phyloP scores from a whole-genome alignment of 2,888 invertebrate species.

The Leptinotarsa haldemani region DNA sequence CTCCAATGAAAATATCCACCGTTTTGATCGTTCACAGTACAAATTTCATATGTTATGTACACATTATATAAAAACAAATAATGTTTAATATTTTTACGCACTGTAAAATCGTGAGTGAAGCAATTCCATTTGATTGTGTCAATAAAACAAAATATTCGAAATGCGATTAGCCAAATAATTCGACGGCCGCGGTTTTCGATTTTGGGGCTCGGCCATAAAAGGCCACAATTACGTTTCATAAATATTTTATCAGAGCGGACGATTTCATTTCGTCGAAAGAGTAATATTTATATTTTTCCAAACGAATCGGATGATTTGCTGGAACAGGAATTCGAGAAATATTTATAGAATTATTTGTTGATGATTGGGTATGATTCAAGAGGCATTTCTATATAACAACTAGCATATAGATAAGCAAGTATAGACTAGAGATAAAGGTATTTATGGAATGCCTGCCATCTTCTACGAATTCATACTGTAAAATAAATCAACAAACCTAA shows the following conservation, averaged over 20 bases:
- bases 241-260: conserved; percentile 23
- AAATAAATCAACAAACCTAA: too few species aligned
- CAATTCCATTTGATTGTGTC: not conserved
- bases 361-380: not conserved
- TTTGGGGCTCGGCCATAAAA: conserved; percentile 19
- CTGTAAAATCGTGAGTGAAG: not conserved
- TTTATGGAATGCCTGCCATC: too few species aligned
- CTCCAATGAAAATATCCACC: too few species aligned
- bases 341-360: not conserved
- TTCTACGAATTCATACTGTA: too few species aligned
- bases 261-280: conserved; percentile 1
- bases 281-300: not conserved
- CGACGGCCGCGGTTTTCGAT: conserved; percentile 21
- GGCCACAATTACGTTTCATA: conserved; percentile 25
- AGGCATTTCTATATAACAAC: not conserved
- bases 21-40: too few species aligned
- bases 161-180: conserved; percentile 27
- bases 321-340: too few species aligned
- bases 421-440: not conserved
- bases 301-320: conserved; percentile 3
- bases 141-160: conserved; percentile 17
- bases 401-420: not conserved
- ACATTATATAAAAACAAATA: not conserved
- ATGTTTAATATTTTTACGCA: conserved; percentile 1
- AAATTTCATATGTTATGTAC: too few species aligned